phyloP scores from a whole-genome alignment of 2,888 invertebrate species.

The Scelioninae gen. 2 region DNA sequence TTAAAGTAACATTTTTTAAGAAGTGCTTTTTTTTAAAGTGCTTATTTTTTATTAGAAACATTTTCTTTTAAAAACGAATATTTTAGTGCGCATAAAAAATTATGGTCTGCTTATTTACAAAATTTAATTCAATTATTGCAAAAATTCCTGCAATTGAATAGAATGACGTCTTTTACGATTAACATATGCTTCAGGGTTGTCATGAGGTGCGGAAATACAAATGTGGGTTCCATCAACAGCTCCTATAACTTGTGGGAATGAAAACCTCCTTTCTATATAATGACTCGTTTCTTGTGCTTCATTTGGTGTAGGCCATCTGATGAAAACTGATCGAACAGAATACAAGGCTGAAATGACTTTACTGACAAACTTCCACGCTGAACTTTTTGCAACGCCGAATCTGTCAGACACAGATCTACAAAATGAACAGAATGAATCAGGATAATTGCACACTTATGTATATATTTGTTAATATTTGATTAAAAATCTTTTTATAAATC shows the following conservation, averaged over 20 bases:
- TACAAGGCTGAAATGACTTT: background rate
- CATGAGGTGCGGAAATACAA: constrained; percentile 46
- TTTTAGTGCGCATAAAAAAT: no score
- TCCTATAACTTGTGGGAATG: constrained; percentile 59
- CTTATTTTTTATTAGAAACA: no score
- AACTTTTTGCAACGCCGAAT: background rate
- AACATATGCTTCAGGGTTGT: constrained; percentile 52
- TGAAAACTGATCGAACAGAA: background rate
- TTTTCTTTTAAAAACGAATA: no score
- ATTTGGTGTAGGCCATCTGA: constrained; percentile 6
- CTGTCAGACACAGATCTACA: background rate
- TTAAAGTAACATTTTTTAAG: no score
- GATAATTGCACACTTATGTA: no score
- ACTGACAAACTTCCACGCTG: background rate
- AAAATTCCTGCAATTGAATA: constrained; percentile 53
- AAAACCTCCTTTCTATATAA: constrained; percentile 43
- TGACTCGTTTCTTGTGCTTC: constrained; percentile 23
- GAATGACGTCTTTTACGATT: constrained; percentile 60
- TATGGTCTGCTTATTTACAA: no score
- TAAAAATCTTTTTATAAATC: no score
- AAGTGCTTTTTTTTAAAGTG: no score
- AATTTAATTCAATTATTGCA: no score
- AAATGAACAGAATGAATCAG: no score
- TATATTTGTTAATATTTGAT: no score
- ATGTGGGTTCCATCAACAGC: constrained; percentile 60